A percentile compares a stretch with the other conserved stretches of the same genome.
phyloP scores from a whole-genome alignment of 2,888 invertebrate genomes.

The Cyaniris semiargus region DNA sequence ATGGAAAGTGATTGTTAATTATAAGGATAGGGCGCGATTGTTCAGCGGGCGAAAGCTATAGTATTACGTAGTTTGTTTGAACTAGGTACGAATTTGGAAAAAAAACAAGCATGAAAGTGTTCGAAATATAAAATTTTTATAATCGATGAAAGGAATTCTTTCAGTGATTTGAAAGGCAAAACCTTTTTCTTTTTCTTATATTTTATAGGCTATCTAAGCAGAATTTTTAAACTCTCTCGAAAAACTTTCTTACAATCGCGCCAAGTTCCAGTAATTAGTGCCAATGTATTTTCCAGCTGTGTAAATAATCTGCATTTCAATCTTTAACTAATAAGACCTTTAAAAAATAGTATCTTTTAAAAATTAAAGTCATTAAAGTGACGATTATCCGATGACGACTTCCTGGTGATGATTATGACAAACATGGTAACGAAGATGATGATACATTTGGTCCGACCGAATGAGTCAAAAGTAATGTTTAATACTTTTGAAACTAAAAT shows the following conservation, averaged over 20 bases:
- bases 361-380: not conserved
- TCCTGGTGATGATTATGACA: too few relatives aligned
- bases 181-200: not conserved
- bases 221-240: not conserved
- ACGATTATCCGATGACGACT: too few relatives aligned
- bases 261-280: not conserved
- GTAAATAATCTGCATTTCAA: not conserved
- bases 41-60: slow-evolving; percentile 21
- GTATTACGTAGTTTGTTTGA: slow-evolving; percentile 7
- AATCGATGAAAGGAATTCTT: too few relatives aligned
- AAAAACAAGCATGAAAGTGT: not conserved
- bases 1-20: slow-evolving; percentile 30
- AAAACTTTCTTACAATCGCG: not conserved
- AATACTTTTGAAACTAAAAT: not conserved
- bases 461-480: not conserved
- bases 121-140: too few relatives aligned
- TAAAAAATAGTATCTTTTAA: not conserved
- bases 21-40: slow-evolving; percentile 28
- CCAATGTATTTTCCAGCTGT: not conserved
- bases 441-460: not conserved
- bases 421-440: too few relatives aligned
- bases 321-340: not conserved
- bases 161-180: too few relatives aligned
- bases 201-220: not conserved
- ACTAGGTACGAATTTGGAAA: not conserved